Conservation (phyloP, 2,888 invertebrate species). For the Cephus pulcher region DNA sequence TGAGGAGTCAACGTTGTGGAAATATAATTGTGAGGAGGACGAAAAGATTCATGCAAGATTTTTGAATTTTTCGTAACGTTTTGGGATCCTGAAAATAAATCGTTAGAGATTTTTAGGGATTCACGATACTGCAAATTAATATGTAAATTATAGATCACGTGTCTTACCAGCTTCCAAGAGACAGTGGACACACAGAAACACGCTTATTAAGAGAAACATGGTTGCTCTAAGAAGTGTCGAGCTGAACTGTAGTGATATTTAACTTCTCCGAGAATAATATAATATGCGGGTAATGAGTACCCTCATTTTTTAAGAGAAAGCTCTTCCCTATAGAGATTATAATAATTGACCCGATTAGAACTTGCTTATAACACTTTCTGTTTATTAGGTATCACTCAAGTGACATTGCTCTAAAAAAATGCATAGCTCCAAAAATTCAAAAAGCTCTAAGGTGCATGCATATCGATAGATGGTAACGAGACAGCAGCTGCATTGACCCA, state of each 20-base stretch:
- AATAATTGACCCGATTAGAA: not conserved
- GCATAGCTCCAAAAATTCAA: not conserved
- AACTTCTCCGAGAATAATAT: conserved; percentile 9
- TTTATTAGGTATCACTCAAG: not conserved
- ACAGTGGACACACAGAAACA: conserved; percentile 2
- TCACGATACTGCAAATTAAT: not conserved
- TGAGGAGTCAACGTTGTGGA: not conserved
- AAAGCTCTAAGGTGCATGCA: not conserved
- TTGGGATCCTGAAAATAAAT: not conserved
- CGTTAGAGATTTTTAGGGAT: not conserved
- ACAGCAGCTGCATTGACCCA: not conserved
- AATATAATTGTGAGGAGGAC: not conserved
- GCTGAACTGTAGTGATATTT: not conserved
- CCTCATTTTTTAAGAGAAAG: conserved; percentile 20
- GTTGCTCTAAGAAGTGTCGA: conserved; percentile 1
- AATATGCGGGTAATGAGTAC: conserved; percentile 18
- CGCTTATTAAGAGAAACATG: conserved; percentile 13
- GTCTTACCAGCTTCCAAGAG: conserved; percentile 14
- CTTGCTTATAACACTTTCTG: not conserved
- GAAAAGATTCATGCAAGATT: not conserved
- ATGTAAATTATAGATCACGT: not conserved
- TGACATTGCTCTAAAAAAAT: not conserved
- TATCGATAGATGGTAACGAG: not conserved
- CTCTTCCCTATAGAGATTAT: not conserved
- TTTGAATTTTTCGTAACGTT: not conserved